Evolutionary conservation across 2,888 invertebrate genomes (phyloP).

Genomic region (Steinernema hermaphroditum): DNA sequence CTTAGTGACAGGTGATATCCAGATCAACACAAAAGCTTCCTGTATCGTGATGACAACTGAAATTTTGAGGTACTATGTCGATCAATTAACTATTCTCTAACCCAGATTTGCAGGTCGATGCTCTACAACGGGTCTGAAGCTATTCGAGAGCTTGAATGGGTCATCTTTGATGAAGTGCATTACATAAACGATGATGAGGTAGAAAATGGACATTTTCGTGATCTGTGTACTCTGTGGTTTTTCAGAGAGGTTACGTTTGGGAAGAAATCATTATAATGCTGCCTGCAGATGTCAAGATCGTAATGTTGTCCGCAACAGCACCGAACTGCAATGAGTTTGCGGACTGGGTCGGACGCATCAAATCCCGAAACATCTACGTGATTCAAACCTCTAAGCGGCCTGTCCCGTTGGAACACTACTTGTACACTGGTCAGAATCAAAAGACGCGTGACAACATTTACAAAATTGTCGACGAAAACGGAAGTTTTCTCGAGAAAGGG

Average conservation of each 20-base stretch:
- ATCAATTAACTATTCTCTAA: not conserved
- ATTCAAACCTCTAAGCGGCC: constrained; percentile 90
- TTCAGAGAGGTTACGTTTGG: constrained; percentile 93
- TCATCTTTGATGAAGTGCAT: constrained; percentile 98
- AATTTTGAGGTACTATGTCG: constrained; percentile 75
- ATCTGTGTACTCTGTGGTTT: not conserved
- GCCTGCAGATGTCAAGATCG: constrained; percentile 90
- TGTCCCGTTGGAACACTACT: constrained; percentile 89
- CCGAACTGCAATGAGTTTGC: constrained; percentile 96
- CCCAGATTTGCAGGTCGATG: constrained; percentile 75
- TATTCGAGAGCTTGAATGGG: constrained; percentile 92
- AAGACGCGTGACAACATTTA: constrained; percentile 65
- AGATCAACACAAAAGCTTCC: constrained; percentile 87
- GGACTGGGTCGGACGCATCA: constrained; percentile 72
- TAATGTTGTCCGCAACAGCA: constrained; percentile 95
- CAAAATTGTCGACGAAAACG: constrained; percentile 40
- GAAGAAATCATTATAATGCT: constrained; percentile 95
- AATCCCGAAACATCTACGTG: constrained; percentile 82
- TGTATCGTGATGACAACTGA: constrained; percentile 99
- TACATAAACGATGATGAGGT: constrained; percentile 93
- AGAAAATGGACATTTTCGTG: too few species aligned
- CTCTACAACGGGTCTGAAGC: constrained; percentile 89
- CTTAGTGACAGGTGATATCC: constrained; percentile 89
- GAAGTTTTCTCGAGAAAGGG: constrained; percentile 42
- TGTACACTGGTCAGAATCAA: constrained; percentile 69